Evolutionary conservation across 2,888 invertebrate genomes (phyloP), one percentile per base, ranked within the genome.

Genomic region (Cinara cedri): DNA sequence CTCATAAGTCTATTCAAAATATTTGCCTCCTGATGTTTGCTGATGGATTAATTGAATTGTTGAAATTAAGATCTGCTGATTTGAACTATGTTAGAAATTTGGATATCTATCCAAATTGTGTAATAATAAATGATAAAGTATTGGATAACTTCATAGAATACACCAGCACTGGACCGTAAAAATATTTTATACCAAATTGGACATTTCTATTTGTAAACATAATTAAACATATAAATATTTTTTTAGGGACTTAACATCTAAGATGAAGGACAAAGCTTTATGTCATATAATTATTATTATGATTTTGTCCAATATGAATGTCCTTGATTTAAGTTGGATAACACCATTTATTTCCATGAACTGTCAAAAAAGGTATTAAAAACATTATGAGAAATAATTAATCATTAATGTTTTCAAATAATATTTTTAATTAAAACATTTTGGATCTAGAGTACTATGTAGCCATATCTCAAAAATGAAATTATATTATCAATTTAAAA

Each of bases 221-320:
- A 26, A 6, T 60, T 16, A 57, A 46, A 14, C 1, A 55, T 68
- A 34, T 55, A 34, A 42, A 9, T 19, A 26, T 66, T 26, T 26
- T 63, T 65, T 1, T 49, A 78, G 78, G 16, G 78, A 78, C n/a
- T 49, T 78, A 13, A 46, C 78, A 21, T 70, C 68, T 6, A 78
- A 70, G 10, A 78, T 78, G 78, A 78, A 70, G 49, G 78, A 78
- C 34, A 78, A 78, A 62, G 21, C 60, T n/a, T 21, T 78, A 13
- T 78, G 78, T 42, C 60, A 78, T 60, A 49, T 78, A 70, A 70
- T 78, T 42, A 78, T 78, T 26, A 60, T 78, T 16, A 51, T 78
- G 70, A 1, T 78, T 49, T 16, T 70, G n/a, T 60, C 62, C 9
- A 78, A 78, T 21, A 44, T 42, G 51, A 51, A 57, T 62, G 14